Conservation (phyloP, 2,797 vertebrate genomes). For the Amniataba percoides region DNA sequence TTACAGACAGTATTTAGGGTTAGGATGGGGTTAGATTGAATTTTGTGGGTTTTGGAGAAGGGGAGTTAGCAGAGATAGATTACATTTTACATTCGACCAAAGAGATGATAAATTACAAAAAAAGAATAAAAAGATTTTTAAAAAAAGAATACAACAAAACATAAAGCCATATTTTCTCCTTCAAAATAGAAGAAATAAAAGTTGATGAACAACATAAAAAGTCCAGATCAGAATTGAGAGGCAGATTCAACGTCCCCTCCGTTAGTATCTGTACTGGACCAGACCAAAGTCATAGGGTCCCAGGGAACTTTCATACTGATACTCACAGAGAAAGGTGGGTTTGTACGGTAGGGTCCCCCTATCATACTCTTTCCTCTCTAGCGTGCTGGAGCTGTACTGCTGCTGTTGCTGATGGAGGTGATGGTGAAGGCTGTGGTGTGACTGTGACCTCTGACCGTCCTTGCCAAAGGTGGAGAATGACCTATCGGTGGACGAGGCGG, state of each 20-base stretch:
- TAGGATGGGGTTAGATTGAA: slow-evolving; percentile 50
- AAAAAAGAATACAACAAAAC: slow-evolving; percentile 52
- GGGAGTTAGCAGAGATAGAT: slow-evolving; percentile 54
- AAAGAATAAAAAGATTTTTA: not conserved
- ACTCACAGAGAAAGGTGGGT: slow-evolving; percentile 99
- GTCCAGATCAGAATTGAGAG: slow-evolving; percentile 78
- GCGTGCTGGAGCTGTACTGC: slow-evolving; percentile 88
- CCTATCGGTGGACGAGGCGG: slow-evolving; percentile 89
- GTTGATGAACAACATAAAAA: slow-evolving; percentile 62
- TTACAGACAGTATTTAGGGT: slow-evolving; percentile 71
- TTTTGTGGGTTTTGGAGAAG: slow-evolving; percentile 50
- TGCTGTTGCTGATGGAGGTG: slow-evolving; percentile 81
- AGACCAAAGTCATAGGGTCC: slow-evolving; percentile 81
- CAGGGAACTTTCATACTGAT: slow-evolving; percentile 84
- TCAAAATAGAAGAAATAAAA: slow-evolving; percentile 60
- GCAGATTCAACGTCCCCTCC: slow-evolving; percentile 57
- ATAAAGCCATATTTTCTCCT: slow-evolving; percentile 58
- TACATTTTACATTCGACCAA: slow-evolving; percentile 72
- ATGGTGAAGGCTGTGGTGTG: slow-evolving; percentile 91
- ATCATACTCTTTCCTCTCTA: slow-evolving; percentile 98
- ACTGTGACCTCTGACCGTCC: slow-evolving; percentile 90
- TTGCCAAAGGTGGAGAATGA: slow-evolving; percentile 99
- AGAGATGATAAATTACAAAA: slow-evolving; percentile 55
- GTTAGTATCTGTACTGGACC: slow-evolving; percentile 81
- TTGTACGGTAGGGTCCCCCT: slow-evolving; percentile 93